Evolutionary conservation across 2,888 invertebrate genomes (phyloP).

Genomic region (Apotomis turbidana): DNA sequence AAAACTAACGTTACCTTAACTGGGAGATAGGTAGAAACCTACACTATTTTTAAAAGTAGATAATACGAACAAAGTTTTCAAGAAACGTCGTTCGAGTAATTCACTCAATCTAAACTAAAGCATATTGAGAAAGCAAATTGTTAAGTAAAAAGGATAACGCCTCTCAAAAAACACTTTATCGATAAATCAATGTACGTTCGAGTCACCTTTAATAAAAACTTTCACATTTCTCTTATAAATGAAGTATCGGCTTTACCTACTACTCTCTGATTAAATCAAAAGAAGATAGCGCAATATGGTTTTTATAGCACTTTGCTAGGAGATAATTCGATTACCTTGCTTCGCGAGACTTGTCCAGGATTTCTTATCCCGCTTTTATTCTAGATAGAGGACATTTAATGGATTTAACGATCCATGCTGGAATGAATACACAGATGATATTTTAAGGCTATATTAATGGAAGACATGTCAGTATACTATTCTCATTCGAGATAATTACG

Average conservation of each 20-base stretch:
- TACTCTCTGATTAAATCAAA: neutral
- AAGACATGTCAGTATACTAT: neutral
- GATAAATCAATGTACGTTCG: slow-evolving; percentile 6
- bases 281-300: neutral
- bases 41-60: too few relatives aligned
- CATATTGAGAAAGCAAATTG: too few relatives aligned
- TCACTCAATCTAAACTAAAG: too few relatives aligned
- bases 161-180: neutral
- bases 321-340: slow-evolving; percentile 21
- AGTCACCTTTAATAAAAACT: slow-evolving; percentile 2
- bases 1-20: too few relatives aligned
- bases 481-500: neutral
- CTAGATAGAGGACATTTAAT: neutral
- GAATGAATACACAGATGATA: neutral
- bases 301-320: slow-evolving; percentile 16
- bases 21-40: too few relatives aligned
- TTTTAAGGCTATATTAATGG: neutral
- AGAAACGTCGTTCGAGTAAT: too few relatives aligned
- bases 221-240: slow-evolving; percentile 4
- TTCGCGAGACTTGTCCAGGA: slow-evolving; percentile 3
- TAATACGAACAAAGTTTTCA: too few relatives aligned
- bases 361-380: neutral
- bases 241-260: slow-evolving; percentile 2
- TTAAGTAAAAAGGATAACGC: neutral
- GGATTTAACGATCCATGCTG: neutral